phyloP scores from a whole-genome alignment of 2,888 invertebrate genomes.

The Mayetiola destructor region DNA sequence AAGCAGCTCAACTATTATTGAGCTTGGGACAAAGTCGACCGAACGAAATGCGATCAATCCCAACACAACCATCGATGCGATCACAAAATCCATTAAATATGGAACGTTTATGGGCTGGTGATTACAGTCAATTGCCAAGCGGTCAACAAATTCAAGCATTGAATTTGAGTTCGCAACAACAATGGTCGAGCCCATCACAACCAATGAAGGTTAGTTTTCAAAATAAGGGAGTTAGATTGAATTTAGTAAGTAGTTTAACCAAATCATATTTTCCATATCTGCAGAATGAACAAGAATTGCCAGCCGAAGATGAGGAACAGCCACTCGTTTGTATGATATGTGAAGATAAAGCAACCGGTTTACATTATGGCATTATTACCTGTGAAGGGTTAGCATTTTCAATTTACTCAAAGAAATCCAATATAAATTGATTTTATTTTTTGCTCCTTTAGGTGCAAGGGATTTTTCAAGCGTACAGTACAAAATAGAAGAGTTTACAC shows the following conservation, averaged over 20 bases:
- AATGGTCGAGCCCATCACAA: slow-evolving; percentile 29
- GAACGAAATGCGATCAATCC: slow-evolving; percentile 18
- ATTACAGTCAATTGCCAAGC: slow-evolving; percentile 67
- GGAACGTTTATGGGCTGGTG: slow-evolving; percentile 84
- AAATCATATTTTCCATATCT: not conserved
- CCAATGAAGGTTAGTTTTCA: slow-evolving; percentile 5
- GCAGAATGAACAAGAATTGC: slow-evolving; percentile 17
- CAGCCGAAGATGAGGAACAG: slow-evolving; percentile 66
- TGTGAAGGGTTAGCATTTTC: slow-evolving; percentile 63
- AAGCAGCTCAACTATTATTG: slow-evolving; percentile 54
- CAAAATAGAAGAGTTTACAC: slow-evolving; percentile 96
- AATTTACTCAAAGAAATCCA: slow-evolving; percentile 31
- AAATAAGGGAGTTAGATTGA: not conserved
- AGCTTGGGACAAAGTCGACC: slow-evolving; percentile 55
- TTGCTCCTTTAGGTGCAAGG: slow-evolving; percentile 57
- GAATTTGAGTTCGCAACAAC: slow-evolving; percentile 51
- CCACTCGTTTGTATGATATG: slow-evolving; percentile 98
- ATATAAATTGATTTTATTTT: not conserved
- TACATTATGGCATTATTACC: slow-evolving; percentile 97
- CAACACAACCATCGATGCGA: slow-evolving; percentile 35
- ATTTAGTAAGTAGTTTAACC: not conserved
- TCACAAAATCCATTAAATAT: slow-evolving; percentile 62
- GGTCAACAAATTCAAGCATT: slow-evolving; percentile 67
- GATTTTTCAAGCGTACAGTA: slow-evolving; percentile 97
- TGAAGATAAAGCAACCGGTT: slow-evolving; percentile 92